Conservation (phyloP, 2,113 vertebrate species). For the Hystrix brachyura region DNA sequence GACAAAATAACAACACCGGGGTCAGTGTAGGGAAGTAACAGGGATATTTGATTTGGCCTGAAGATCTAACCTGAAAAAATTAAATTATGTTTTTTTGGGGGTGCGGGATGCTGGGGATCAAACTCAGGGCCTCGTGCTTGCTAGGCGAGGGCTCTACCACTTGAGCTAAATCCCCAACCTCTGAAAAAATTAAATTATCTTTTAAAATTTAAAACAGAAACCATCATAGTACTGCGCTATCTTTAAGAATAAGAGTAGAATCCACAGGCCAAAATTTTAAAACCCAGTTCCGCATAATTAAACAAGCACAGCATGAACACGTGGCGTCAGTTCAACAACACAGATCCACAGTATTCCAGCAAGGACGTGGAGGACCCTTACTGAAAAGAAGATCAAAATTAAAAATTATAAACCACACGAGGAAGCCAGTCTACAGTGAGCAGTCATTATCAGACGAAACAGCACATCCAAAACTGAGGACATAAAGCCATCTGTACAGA, state of each 20-base stretch:
- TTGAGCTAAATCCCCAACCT: no score
- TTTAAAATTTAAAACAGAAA: constrained; percentile 5
- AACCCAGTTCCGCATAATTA: neutral
- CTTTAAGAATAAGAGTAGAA: neutral
- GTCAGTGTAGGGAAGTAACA: neutral
- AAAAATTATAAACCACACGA: neutral
- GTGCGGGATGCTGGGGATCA: no score
- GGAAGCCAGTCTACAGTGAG: neutral
- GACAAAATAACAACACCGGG: neutral
- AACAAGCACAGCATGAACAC: neutral
- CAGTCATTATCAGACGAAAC: neutral
- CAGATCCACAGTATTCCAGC: neutral
- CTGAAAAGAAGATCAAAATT: neutral
- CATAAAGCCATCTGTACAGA: neutral
- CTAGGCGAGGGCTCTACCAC: no score
- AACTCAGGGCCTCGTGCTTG: no score
- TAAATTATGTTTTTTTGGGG: neutral
- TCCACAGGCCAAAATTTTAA: neutral
- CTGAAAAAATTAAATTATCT: neutral
- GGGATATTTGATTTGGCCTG: neutral
- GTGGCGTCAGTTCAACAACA: neutral
- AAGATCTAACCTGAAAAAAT: neutral
- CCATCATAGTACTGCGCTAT: neutral
- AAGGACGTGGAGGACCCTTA: neutral
- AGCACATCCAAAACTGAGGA: neutral